Base-by-base conservation (phyloP, 1,140 invertebrate genomes). In the Leguminivora glycinivorella region DNA sequence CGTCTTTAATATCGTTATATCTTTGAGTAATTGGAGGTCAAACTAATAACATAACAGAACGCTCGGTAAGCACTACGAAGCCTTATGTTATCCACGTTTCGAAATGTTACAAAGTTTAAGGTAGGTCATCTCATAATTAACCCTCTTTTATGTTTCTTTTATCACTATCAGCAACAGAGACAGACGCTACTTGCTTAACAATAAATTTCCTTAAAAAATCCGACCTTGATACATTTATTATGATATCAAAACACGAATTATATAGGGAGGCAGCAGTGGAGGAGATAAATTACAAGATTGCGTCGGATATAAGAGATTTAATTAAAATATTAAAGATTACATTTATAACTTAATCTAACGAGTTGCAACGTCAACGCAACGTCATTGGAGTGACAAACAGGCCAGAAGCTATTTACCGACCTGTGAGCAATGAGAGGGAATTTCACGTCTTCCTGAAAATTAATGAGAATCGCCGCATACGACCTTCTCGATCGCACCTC, bases 361-460 rank as follows among this genome's bases (percentile, higher is more conserved):
- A n/a, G n/a, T n/a, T n/a, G n/a, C n/a, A n/a, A n/a, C n/a, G n/a
- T 60, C 9, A 47, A 56, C 12, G 60, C 52, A 75, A 70, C 58
- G 76, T 79, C 78, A 70, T 70, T 70, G 74, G 72, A 78, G 76
- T 80, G 80, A 79, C 78, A 81, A 85, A 85, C 80, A 82, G 82
- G 73, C 74, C 78, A 77, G 83, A 80, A 83, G 83, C 80, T 76
- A 80, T 89, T 88, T 83, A 85, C 77, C 75, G 72, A 82, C 76
- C 72, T 78, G 77, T 73, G 73, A 82, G 83, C 82, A 84, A 84
- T 83, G 75, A 85, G 81, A 29, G 69, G 73, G 80, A 83, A 87
- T 85, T 87, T 88, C 82, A 82, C 81, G 77, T 89, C 87, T 89
- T 87, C 84, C 82, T 84, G 85, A 88, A 88, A 91, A 89, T 89